Evolutionary conservation across 2,888 invertebrate genomes (phyloP).

Genomic region (Drosophila rubida): DNA sequence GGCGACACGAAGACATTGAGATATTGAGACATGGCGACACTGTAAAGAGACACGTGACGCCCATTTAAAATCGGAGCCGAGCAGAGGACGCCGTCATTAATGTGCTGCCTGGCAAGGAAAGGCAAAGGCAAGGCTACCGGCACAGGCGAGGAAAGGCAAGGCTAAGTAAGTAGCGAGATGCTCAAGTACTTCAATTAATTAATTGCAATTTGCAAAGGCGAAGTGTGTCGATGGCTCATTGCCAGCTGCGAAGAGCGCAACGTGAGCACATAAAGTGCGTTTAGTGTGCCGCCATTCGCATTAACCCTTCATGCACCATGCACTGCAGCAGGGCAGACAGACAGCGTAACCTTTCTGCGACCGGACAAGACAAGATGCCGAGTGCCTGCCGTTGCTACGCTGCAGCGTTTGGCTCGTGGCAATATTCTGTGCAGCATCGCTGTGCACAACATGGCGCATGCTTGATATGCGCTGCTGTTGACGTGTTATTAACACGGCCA

Average conservation of each 20-base stretch:
- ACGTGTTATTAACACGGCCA: slow-evolving; percentile 75
- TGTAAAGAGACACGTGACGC: slow-evolving; percentile 60
- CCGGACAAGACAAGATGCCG: slow-evolving; percentile 9
- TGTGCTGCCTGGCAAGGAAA: slow-evolving; percentile 20
- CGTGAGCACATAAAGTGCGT: slow-evolving; percentile 64
- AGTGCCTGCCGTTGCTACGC: too few relatives aligned
- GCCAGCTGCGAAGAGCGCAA: slow-evolving; percentile 54
- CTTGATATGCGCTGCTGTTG: slow-evolving; percentile 64
- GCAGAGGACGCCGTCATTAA: slow-evolving; percentile 50
- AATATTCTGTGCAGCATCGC: slow-evolving; percentile 47
- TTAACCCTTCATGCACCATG: slow-evolving; percentile 14
- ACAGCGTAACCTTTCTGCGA: slow-evolving; percentile 1
- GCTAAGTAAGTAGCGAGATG: slow-evolving; percentile 33
- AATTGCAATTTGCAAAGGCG: slow-evolving; percentile 74
- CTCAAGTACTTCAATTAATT: slow-evolving; percentile 77
- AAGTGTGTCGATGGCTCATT: slow-evolving; percentile 60
- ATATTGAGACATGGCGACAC: slow-evolving; percentile 34
- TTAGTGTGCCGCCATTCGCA: slow-evolving; percentile 51
- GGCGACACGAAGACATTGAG: slow-evolving; percentile 19
- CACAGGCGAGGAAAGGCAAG: too few relatives aligned
- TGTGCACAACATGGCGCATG: slow-evolving; percentile 56
- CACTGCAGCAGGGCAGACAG: background rate
- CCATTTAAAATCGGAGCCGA: slow-evolving; percentile 57
- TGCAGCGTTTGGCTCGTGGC: background rate
- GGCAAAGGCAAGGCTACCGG: slow-evolving; percentile 5